Base-by-base conservation (phyloP, 2,888 invertebrate genomes). In the Exephanes ischioxanthus region DNA sequence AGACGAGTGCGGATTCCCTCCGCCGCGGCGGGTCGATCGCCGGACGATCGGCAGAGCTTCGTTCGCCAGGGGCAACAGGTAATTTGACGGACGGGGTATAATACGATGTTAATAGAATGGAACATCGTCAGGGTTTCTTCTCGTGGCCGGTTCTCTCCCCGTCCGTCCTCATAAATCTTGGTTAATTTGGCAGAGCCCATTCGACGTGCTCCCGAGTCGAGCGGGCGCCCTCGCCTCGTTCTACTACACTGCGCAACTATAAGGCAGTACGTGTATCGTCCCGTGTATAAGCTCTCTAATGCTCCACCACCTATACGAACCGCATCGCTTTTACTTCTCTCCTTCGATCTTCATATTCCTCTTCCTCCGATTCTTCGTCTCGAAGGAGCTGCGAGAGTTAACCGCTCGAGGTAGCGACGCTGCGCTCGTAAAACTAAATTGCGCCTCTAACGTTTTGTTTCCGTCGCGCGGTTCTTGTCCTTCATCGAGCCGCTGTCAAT, bases 131-230 rank as follows among this genome's bases (percentile, higher is more conserved):
- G 78, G 66, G 75, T 72, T 58, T 80, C 71, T 80, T 73, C 76
- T 76, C 53, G 26, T 72, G 67, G 45, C 53, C 53, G 19, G 9
- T 53, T 67, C 68, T 79, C 78, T 80, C 80, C 88, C 89, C 89
- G 45, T 90, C 87, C 88, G 89, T 88, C 84, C 88, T 87, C 92
- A 93, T 93, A 93, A 93, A 93, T 93, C 93, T 93, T 89, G 88
- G 89, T 92, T 93, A 93, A 93, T 93, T 93, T 93, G 93, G 90
- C 92, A 92, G 88, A 91, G 91, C 66, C 90, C 89, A 90, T 92
- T 91, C 91, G 87, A 88, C 87, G 78, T 89, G 89, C 91, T 90
- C 88, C 90, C 87, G 89, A 86, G 86, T 83, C 86, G 86, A 84
- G 86, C 82, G 80, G 71, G 72, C 48, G 67, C 33, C 45, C 45